Conservation (phyloP, 2,888 invertebrate species). For the Dicycla oo region DNA sequence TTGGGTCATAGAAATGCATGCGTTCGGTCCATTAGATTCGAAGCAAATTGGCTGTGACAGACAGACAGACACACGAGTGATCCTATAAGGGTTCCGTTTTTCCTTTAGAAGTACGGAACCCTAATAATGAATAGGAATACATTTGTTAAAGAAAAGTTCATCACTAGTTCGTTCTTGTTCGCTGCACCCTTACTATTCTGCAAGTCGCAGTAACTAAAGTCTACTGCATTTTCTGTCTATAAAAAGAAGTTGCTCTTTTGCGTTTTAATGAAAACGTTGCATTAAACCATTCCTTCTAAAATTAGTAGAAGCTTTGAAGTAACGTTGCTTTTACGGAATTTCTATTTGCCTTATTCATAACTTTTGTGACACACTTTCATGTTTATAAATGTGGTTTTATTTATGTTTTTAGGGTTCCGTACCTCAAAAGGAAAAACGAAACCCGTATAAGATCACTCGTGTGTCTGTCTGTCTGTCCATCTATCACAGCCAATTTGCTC, state of each 20-base stretch:
- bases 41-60: too few relatives aligned
- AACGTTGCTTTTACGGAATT: not conserved
- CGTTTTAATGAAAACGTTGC: not conserved
- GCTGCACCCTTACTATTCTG: not conserved
- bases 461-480: too few relatives aligned
- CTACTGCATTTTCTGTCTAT: not conserved
- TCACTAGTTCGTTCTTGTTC: not conserved
- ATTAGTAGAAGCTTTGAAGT: not conserved
- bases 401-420: too few relatives aligned
- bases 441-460: too few relatives aligned
- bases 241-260: not conserved
- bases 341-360: not conserved
- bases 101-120: too few relatives aligned
- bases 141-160: not conserved
- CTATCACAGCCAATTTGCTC: too few relatives aligned
- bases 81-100: too few relatives aligned
- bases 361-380: not conserved
- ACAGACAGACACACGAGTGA: too few relatives aligned
- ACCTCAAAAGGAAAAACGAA: too few relatives aligned
- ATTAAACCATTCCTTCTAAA: not conserved
- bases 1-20: too few relatives aligned
- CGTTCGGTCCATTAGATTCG: too few relatives aligned
- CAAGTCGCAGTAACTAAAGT: not conserved
- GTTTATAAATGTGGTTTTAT: not conserved
- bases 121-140: too few relatives aligned